These are phyloP conservation scores for Cryptophagus acutangulus DNA, from an alignment of 2,888 invertebrate genomes.

Conservation along the genomic window DNA sequence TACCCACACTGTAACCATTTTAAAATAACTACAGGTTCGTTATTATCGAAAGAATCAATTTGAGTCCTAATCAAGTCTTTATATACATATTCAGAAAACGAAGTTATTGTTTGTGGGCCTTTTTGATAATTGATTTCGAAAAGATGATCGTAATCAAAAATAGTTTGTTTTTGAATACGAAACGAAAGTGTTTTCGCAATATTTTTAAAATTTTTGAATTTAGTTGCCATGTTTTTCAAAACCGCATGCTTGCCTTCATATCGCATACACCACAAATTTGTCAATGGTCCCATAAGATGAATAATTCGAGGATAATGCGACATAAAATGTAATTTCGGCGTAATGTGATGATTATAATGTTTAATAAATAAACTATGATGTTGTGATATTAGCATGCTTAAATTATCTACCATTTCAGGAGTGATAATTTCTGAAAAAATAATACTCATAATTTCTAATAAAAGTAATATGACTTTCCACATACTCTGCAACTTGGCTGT, in stretches of 20 bases:
- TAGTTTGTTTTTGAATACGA: slow-evolving; percentile 9
- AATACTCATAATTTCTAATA: slow-evolving; percentile 3
- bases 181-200: slow-evolving; percentile 7
- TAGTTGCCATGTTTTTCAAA: slow-evolving; percentile 9
- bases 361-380: slow-evolving; percentile 4
- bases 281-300: slow-evolving; percentile 13
- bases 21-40: too few relatives aligned
- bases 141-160: too few relatives aligned
- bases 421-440: neutral
- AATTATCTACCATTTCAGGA: neutral
- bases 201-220: slow-evolving; percentile 14
- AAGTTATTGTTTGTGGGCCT: too few relatives aligned
- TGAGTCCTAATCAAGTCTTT: too few relatives aligned
- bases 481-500: neutral
- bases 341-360: slow-evolving; percentile 4
- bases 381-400: neutral
- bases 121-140: too few relatives aligned
- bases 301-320: slow-evolving; percentile 14
- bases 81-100: too few relatives aligned
- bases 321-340: slow-evolving; percentile 17
- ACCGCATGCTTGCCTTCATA: slow-evolving; percentile 15
- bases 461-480: neutral
- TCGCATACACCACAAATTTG: slow-evolving; percentile 14
- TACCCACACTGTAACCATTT: too few relatives aligned
- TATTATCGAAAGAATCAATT: too few relatives aligned